phyloP scores from a whole-genome alignment of 2,797 vertebrate genomes.

The Catharus ustulatus region DNA sequence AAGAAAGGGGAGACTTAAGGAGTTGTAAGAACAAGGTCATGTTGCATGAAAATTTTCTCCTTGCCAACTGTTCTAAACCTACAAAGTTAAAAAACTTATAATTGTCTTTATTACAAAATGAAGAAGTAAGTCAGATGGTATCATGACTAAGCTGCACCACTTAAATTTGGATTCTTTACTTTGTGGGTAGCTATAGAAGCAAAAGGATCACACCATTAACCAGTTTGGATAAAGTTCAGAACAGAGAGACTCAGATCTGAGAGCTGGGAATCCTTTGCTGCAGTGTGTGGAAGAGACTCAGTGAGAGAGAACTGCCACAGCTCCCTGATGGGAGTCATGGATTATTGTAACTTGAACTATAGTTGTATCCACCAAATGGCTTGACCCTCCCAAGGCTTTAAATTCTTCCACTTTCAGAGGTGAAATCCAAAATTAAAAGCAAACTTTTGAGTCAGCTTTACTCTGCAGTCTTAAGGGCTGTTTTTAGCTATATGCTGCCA shows the following conservation, averaged over 20 bases:
- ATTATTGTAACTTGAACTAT: not conserved
- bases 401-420: not conserved
- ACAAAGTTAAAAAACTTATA: not conserved
- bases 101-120: not conserved
- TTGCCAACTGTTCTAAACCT: not conserved
- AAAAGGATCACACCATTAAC: not conserved
- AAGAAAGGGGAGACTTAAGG: not conserved
- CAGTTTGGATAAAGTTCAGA: not conserved
- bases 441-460: not conserved
- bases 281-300: accelerated
- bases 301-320: not conserved
- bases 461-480: not conserved
- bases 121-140: not conserved
- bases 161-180: not conserved
- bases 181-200: not conserved
- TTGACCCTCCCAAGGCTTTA: not conserved
- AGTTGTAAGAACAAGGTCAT: not conserved
- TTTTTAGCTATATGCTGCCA: not conserved
- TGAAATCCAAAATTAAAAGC: not conserved
- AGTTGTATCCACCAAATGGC: not conserved
- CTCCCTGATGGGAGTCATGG: not conserved
- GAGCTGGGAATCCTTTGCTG: not conserved
- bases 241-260: not conserved
- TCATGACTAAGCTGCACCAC: not conserved
- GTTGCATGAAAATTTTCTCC: not conserved